Evolutionary conservation across 2,888 invertebrate genomes (phyloP), one percentile per base, ranked within the genome.

Genomic region (Cylloceria caligata): DNA sequence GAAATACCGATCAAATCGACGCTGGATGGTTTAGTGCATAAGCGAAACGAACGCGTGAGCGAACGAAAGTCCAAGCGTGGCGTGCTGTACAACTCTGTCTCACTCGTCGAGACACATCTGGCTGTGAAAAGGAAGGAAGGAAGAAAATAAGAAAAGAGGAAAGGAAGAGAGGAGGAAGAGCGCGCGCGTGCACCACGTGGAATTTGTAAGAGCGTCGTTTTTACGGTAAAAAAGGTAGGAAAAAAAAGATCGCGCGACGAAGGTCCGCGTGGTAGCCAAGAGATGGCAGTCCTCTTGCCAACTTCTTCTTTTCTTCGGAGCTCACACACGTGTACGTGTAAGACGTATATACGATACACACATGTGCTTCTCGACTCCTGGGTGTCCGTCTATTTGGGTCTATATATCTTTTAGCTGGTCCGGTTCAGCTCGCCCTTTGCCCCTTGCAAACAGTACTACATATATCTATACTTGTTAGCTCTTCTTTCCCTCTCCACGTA

Each of bases 261-360:
- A 79, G 89, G 91, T 92, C 88, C 91, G 80, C 24, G 78, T 77
- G 80, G 67, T 86, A 84, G 84, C 90, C 91, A 88, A 91, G 88
- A 92, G 92, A 92, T 92, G 92, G 92, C 92, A 86, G 88, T 85
- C 87, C 86, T 72, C 85, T 85, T 84, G 86, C 86, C 84, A 88
- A 88, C 60, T 81, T 72, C 71, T 55, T 57, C 39, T 45, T 71
- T 42, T 30, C 57, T 57, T 57, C 57, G 57, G 27, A 42, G 27
- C 57, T 24, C 57, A 27, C 27, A 42, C 2, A n/a, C 57, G 52
- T n/a, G 52, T 39, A 16, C 39, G 39, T 16, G 60, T 60, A 34
- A 19, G 11, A 1, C 34, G 19, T 34, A 16, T 21, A 16, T 30
- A 42, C 0, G 42, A 6, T 16, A 36, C 34, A 42, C 39, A 57